Evolutionary conservation across 2,797 vertebrate genomes (phyloP), one percentile per base, ranked within the genome.

Genomic region (Microchirus variegatus): DNA sequence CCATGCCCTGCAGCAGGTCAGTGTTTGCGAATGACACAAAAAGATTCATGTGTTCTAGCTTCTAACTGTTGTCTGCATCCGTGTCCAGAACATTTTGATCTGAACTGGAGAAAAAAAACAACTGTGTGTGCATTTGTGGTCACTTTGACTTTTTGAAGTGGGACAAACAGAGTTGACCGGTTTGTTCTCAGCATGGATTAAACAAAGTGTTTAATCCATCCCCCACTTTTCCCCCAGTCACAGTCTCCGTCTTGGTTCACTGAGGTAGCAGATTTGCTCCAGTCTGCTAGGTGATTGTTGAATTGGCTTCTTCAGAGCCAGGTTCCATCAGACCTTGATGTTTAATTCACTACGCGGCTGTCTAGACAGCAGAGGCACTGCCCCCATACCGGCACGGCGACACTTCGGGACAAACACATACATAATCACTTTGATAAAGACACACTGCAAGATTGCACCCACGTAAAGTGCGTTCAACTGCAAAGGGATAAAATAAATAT

Each of bases 1-100:
- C 5, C 94, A 95, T 75, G 80, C 92, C 70, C 87, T 95, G 78
- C 96, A 96, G 82, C 92, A 94, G 82, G 96, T 98, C 80, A 93
- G 95, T 22, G 56, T 5, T 19, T 15, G 57, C n/a, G 50, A 17
- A 7, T 10, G 10, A 11, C 7, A 41, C 37, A 53, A 49, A 41
- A 53, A 59, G 15, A 10, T 61, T 48, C 37, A 9, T 58, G 56
- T 50, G 16, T 49, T 62, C 36, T 59, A 38, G 54, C 68, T 44
- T 47, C 3, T 36, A 22, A 68, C 13, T 52, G 53, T 38, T 53
- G 40, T 41, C 62, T 38, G 66, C 38, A 12, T 53, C 45, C 45
- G 11, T 63, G 64, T 65, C 60, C 63, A 19, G 61, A 50, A 64
- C 63, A 70, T 64, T 77, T 69, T 56, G 46, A 74, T 72, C 56